A percentile compares a stretch with the other conserved stretches of the same genome.
phyloP scores from a whole-genome alignment of 2,888 invertebrate species.

The Diarsia rubi region DNA sequence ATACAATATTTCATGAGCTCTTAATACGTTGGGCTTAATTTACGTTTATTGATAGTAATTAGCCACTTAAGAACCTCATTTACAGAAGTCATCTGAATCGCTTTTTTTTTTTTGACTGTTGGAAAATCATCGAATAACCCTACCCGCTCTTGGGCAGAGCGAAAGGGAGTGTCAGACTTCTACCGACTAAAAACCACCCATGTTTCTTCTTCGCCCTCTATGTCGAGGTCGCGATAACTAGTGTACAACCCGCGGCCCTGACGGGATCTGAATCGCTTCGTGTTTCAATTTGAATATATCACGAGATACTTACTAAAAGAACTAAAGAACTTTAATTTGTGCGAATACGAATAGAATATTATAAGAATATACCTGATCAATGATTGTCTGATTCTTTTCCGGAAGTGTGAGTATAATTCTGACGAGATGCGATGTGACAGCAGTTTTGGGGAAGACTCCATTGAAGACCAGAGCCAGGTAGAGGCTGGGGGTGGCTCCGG shows the following conservation, averaged over 20 bases:
- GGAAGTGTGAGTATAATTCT: constrained; percentile 93
- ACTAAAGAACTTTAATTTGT: neutral
- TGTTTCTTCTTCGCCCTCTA: no score
- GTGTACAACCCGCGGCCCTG: no score
- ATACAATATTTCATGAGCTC: constrained; percentile 20
- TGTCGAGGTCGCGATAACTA: no score
- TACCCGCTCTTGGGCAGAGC: no score
- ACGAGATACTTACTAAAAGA: no score
- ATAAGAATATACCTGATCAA: constrained; percentile 92
- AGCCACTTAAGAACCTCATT: constrained; percentile 34
- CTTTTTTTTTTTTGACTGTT: no score
- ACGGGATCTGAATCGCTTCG: constrained; percentile 3
- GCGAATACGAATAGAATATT: constrained; percentile 22
- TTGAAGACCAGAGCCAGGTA: constrained; percentile 96
- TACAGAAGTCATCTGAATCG: constrained; percentile 4
- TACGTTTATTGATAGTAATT: constrained; percentile 48
- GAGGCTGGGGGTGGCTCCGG: constrained; percentile 95
- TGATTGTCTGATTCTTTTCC: constrained; percentile 93
- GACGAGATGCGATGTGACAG: constrained; percentile 92
- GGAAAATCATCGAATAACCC: no score
- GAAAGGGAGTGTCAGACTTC: no score
- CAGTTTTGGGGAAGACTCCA: constrained; percentile 93
- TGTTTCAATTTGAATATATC: constrained; percentile 1
- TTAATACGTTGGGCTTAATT: constrained; percentile 32
- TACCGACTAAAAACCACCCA: no score